phyloP scores from a whole-genome alignment of 2,888 invertebrate species.

The Dryadula phaetusa region DNA sequence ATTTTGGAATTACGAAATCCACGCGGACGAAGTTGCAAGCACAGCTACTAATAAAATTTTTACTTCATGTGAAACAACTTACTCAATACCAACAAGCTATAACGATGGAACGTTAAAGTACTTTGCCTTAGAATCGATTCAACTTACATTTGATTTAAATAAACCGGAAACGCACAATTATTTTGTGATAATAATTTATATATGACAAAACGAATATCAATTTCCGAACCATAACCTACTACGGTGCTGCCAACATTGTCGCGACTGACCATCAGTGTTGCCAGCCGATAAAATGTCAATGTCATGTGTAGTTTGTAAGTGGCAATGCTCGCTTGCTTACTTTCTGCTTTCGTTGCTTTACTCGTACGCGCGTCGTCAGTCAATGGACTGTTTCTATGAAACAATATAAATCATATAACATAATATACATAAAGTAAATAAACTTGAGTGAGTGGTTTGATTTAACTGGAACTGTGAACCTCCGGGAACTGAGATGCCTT shows the following conservation, averaged over 20 bases:
- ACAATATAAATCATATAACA: conserved; percentile 63
- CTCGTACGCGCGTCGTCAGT: conserved; percentile 75
- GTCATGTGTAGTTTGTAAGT: conserved; percentile 68
- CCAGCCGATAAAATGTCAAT: conserved; percentile 64
- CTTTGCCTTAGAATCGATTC: no score
- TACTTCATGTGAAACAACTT: no score
- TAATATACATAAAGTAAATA: conserved; percentile 59
- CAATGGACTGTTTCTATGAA: conserved; percentile 66
- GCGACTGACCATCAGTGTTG: conserved; percentile 46
- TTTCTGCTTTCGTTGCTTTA: conserved; percentile 75
- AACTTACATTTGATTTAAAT: no score
- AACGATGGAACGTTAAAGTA: no score
- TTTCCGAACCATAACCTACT: conserved; percentile 56
- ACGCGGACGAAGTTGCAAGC: no score
- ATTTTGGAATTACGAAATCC: no score
- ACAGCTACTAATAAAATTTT: no score
- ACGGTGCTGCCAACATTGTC: conserved; percentile 54
- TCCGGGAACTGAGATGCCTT: conserved; percentile 60
- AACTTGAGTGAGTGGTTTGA: conserved; percentile 39
- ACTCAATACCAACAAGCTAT: no score
- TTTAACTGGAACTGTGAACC: conserved; percentile 47
- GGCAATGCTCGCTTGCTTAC: conserved; percentile 63
- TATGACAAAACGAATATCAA: neutral
- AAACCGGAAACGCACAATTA: no score
- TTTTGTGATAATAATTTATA: no score